Evolutionary conservation across 2,888 invertebrate genomes (phyloP), one percentile per base, ranked within the genome.

Genomic region (Cacoxenus indagator): DNA sequence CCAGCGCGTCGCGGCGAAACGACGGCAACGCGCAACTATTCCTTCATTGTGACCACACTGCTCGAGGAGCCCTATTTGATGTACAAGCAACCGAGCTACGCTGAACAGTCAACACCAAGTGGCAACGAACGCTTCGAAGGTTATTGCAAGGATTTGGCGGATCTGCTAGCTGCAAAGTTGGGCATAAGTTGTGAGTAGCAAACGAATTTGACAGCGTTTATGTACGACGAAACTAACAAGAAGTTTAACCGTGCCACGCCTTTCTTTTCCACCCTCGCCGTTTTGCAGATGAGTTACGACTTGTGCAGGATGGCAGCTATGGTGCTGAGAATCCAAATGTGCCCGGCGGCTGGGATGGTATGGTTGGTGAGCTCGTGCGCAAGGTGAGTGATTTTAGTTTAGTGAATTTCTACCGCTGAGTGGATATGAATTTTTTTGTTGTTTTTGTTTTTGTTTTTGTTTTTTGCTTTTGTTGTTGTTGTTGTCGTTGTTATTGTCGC

Each of bases 141-240:
- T 59, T 98, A 96, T 86, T 96, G 96, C 88, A 95, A 97, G 85
- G 98, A 98, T 85, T 89, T 98, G 65, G 94, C 95, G 2, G 94
- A 96, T 80, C 90, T 95, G 73, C 92, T 98, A 71, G 91, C 96
- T 0, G 92, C 92, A 78, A 92, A 91, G 84, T 90, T 96, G 73
- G 94, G 93, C 68, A 95, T 96, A 75, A 93, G 94, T 87, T 97
- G 96, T 96, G 89, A 92, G 94, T 83, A 31, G 31, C 31, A 31
- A 31, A 37, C 37, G 37, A 37, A 37, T 14, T 8, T 11, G 5
- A 8, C 9, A 37, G 5, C 37, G 37, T 57, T 5, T 37, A 37
- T 37, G 14, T 37, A 37, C 37, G 22, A 6, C 1, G 51, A 45
- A 11, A 29, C 43, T 45, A 62, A 45, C 61, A 8, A 9, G 22